A percentile compares a stretch with the other conserved stretches of the same genome.
Evolutionary conservation across 2,797 vertebrate species (phyloP).

Genomic region (Sebastes goodei): DNA sequence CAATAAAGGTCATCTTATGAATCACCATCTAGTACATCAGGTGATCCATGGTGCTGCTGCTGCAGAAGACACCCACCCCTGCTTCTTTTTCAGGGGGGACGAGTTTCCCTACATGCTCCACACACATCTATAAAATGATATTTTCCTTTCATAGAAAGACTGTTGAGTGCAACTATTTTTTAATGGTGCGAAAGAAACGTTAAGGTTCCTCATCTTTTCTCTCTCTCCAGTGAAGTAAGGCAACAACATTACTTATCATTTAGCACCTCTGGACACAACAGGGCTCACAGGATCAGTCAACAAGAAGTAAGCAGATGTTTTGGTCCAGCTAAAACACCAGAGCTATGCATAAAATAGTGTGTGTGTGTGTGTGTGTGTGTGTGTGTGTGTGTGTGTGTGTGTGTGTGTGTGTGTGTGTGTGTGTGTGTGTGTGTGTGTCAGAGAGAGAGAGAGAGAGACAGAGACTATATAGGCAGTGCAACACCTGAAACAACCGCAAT

Average conservation of each 20-base stretch:
- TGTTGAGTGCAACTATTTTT: not conserved
- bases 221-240: not conserved
- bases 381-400: not conserved
- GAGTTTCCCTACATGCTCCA: not conserved
- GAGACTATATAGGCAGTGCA: constrained; percentile 25
- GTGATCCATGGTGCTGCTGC: constrained; percentile 28
- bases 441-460: not conserved
- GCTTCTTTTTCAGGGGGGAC: not conserved
- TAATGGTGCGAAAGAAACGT: not conserved
- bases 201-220: not conserved
- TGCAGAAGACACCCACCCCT: constrained; percentile 8
- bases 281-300: not conserved
- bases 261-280: not conserved
- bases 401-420: not conserved
- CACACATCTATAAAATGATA: not conserved
- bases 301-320: constrained; percentile 1
- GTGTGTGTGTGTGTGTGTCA: not conserved
- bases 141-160: not conserved
- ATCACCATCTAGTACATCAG: constrained; percentile 21
- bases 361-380: not conserved
- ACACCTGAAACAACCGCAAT: constrained; percentile 70
- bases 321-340: constrained; percentile 7
- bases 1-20: constrained; percentile 25
- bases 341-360: not conserved
- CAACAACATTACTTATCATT: not conserved